Evolutionary conservation across 2,113 vertebrate species (phyloP).

Genomic region (Poeciliopsis prolifica): DNA sequence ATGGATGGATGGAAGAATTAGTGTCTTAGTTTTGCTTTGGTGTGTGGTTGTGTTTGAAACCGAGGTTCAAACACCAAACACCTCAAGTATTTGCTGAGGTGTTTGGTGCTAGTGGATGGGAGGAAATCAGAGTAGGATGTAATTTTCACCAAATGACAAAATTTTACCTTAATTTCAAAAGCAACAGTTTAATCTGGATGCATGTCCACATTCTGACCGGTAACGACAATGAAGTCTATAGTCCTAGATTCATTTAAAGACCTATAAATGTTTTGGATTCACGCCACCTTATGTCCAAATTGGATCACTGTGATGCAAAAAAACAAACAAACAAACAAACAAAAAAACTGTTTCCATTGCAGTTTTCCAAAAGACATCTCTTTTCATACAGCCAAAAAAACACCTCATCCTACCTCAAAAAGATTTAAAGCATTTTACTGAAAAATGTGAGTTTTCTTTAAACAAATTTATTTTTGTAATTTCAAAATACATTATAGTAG

Average conservation of each 20-base stretch:
- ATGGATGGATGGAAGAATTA: too few species aligned
- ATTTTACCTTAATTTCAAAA: neutral
- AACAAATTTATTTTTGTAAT: too few species aligned
- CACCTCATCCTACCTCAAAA: too few species aligned
- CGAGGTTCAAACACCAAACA: too few species aligned
- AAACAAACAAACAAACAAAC: too few species aligned
- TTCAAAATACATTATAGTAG: neutral
- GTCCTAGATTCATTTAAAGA: neutral
- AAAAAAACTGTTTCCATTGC: too few species aligned
- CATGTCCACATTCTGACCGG: too few species aligned
- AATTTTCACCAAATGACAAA: neutral
- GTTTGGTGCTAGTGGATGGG: neutral
- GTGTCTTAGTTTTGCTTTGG: neutral
- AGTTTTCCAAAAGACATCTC: too few species aligned
- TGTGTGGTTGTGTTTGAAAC: slow-evolving; percentile 10
- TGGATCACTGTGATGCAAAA: neutral
- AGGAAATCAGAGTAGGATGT: neutral
- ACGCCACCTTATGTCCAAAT: neutral
- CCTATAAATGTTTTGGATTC: neutral
- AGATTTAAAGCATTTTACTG: too few species aligned
- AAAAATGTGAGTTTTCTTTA: too few species aligned
- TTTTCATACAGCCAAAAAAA: too few species aligned
- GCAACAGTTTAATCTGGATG: neutral
- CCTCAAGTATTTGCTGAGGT: neutral
- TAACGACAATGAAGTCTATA: neutral